These are phyloP conservation scores for Lithobates sylvaticus DNA, from an alignment of 2,797 vertebrate genomes.

Conservation along the genomic window DNA sequence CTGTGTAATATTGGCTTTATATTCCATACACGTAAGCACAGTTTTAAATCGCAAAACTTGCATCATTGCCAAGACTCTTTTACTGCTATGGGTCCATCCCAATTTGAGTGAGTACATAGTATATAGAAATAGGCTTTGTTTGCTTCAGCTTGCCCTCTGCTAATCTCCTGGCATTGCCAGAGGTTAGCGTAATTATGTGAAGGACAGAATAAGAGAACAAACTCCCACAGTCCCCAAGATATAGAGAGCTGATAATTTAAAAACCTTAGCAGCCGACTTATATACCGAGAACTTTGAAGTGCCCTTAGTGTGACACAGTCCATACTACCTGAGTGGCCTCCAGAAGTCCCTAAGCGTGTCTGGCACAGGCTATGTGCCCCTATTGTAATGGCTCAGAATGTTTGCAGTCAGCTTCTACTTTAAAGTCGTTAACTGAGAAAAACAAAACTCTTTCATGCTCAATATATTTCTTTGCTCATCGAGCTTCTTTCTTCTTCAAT, in stretches of 20 bases:
- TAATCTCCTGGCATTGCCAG: conserved; percentile 36
- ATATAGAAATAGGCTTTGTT: conserved; percentile 24
- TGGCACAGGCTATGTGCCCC: conserved; percentile 36
- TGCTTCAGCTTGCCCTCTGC: conserved; percentile 11
- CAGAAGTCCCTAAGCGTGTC: neutral
- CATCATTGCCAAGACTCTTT: neutral
- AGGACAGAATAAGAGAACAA: conserved; percentile 30
- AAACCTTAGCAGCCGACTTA: neutral
- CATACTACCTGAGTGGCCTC: conserved; percentile 1
- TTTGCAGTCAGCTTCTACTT: conserved; percentile 45
- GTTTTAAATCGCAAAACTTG: neutral
- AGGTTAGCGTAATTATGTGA: conserved; percentile 50
- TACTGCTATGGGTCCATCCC: neutral
- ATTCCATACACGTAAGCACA: neutral
- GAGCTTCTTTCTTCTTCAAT: conserved; percentile 36
- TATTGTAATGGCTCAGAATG: conserved; percentile 39
- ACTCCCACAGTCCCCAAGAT: conserved; percentile 43
- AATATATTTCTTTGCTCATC: conserved; percentile 27
- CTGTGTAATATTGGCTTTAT: too few species aligned
- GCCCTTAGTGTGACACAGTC: conserved; percentile 34
- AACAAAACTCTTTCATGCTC: conserved; percentile 48
- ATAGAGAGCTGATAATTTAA: conserved; percentile 16
- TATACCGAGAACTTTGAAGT: neutral
- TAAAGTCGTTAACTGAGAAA: conserved; percentile 29
- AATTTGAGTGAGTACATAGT: conserved; percentile 20